These are phyloP conservation scores for Spea multiplicata DNA, from an alignment of 2,113 vertebrate genomes.

Conservation along the genomic window DNA sequence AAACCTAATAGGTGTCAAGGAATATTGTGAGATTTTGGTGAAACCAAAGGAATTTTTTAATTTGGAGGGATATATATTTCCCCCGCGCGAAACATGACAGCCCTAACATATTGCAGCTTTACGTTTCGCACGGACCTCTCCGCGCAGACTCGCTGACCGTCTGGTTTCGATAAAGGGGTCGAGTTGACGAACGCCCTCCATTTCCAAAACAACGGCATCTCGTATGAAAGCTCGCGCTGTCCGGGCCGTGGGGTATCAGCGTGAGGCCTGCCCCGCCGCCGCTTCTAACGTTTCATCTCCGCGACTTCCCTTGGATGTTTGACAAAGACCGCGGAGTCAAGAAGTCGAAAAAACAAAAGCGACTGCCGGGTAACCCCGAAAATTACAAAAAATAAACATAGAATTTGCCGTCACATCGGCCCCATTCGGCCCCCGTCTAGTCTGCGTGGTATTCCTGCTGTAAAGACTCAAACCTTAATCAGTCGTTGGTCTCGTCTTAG, in stretches of 20 bases:
- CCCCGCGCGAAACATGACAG: too few relatives aligned
- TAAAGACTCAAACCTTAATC: too few relatives aligned
- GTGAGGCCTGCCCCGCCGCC: neutral
- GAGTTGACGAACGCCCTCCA: constrained; percentile 15
- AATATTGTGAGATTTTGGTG: neutral
- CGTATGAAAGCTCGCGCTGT: neutral
- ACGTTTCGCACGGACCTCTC: neutral
- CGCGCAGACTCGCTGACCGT: constrained; percentile 15
- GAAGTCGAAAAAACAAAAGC: neutral
- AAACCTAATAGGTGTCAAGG: neutral
- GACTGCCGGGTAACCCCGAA: neutral
- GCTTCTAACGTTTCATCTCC: neutral
- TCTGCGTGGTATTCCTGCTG: too few relatives aligned
- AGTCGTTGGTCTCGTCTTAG: too few relatives aligned
- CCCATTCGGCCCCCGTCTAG: too few relatives aligned
- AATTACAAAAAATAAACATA: neutral
- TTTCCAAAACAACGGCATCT: constrained; percentile 24
- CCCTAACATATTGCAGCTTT: neutral
- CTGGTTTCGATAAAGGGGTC: constrained; percentile 36
- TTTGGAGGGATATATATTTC: constrained; percentile 18
- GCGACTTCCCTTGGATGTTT: neutral
- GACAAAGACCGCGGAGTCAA: neutral
- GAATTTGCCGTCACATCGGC: too few relatives aligned
- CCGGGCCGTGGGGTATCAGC: constrained; percentile 22
- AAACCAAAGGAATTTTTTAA: neutral